Conservation (phyloP, 2,113 vertebrate species). For the Oncorhynchus clarkii region DNA sequence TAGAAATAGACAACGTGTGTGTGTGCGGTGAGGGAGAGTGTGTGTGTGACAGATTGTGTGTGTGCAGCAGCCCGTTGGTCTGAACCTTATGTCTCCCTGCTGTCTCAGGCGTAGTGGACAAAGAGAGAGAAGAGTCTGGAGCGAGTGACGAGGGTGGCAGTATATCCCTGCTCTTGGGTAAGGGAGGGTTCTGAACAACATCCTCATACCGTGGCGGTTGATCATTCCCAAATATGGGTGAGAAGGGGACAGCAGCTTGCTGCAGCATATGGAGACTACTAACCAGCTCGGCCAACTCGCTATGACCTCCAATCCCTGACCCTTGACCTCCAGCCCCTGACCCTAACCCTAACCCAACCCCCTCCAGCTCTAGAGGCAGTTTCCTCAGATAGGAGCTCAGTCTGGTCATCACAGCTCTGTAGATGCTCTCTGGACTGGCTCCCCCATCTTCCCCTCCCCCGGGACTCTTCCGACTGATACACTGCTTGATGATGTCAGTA, state of each 20-base stretch:
- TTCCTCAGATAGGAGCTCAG: conserved; percentile 93
- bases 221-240: conserved; percentile 87
- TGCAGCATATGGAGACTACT: conserved; percentile 86
- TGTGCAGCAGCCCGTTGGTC: conserved; percentile 64
- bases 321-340: conserved; percentile 66
- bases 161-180: conserved; percentile 51
- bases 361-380: conserved; percentile 90
- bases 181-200: conserved; percentile 84
- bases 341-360: conserved; percentile 63
- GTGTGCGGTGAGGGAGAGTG: conserved; percentile 58
- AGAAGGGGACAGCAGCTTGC: conserved; percentile 76
- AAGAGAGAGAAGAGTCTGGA: conserved; percentile 49
- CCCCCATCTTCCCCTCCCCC: conserved; percentile 74
- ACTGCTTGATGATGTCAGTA: conserved; percentile 97
- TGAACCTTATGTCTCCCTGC: conserved; percentile 32
- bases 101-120: conserved; percentile 20
- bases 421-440: conserved; percentile 87
- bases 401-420: conserved; percentile 91
- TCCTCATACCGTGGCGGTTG: conserved; percentile 97
- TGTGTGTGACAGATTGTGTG: conserved; percentile 57
- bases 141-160: conserved; percentile 54
- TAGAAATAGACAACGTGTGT: conserved; percentile 52
- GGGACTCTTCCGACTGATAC: conserved; percentile 89
- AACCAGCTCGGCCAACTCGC: conserved; percentile 86
- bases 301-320: conserved; percentile 64